Evolutionary conservation across 2,113 vertebrate genomes (phyloP), one percentile per base, ranked within the genome.

Genomic region (Indicator indicator): DNA sequence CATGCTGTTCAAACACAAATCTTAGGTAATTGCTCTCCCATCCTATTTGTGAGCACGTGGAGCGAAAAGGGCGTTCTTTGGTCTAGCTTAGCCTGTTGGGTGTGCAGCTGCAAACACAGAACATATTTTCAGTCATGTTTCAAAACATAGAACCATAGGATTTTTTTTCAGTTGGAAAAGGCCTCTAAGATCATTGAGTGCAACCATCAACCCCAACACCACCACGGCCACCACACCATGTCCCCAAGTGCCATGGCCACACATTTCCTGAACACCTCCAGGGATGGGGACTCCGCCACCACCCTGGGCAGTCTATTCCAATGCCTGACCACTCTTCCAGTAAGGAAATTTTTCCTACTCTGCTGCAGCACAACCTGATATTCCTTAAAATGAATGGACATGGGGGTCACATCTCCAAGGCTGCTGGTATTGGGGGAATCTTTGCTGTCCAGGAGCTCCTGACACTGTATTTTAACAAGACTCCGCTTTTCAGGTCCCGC

Each of bases 21-120:
- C 60, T 55, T 5, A 54, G 68, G 27, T 69, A 58, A 79, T 15
- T 32, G 36, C 38, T 81, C 33, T 71, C 38, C 24, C 28, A 52
- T 27, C 9, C 23, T 27, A 9, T 10, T 58, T 21, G 19, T 24
- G 60, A 21, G 6, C 5, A 16, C 2, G 0, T 0, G 11, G 36
- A 50, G 38, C 16, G n/a, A 42, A 60, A 63, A 52, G 28, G 18
- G 38, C 9, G 33, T 20, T 33, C 9, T 30, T 73, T 63, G 52
- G 6, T 17, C 64, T 42, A 5, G 20, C 46, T 63, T 36, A 18
- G 16, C 46, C 16, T 2, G 0, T 3, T 55, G 68, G 13, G 38
- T 11, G 11, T 30, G 12, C 55, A 82, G 16, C 4, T 60, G 16
- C 60, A 74, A 73, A 48, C 27, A 60, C 38, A 6, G 30, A 55